Conservation (phyloP, 2,888 invertebrate genomes). For the Daptonema setosum region DNA sequence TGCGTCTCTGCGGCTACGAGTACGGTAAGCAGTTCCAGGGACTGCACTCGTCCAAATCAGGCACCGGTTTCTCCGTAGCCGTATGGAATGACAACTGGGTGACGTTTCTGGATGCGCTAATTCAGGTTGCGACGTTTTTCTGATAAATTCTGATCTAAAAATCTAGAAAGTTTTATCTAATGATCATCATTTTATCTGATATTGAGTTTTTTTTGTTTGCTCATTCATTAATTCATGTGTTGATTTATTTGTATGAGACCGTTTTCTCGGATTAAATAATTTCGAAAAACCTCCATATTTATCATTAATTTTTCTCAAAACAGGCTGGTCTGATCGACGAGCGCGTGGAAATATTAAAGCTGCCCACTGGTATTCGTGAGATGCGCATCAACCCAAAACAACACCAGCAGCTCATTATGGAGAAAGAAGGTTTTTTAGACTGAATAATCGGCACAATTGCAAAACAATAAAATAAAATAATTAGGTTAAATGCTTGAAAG, state of each 20-base stretch:
- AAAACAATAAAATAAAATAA: too few species aligned
- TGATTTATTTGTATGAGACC: too few species aligned
- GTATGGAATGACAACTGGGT: conserved; percentile 15
- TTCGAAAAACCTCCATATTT: too few species aligned
- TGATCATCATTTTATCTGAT: too few species aligned
- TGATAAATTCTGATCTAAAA: too few species aligned
- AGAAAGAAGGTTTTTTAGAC: background rate
- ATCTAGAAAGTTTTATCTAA: too few species aligned
- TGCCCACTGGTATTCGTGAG: conserved; percentile 1
- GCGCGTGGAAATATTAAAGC: conserved; percentile 1
- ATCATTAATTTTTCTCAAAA: too few species aligned
- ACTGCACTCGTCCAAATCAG: conserved; percentile 18
- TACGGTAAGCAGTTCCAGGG: conserved; percentile 21
- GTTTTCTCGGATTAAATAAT: too few species aligned
- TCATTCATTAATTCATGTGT: too few species aligned
- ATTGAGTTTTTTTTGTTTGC: too few species aligned
- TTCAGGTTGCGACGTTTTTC: background rate
- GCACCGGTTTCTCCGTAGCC: background rate
- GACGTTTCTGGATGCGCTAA: background rate
- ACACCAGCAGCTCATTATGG: background rate
- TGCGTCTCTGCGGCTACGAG: conserved; percentile 24
- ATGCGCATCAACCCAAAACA: conserved; percentile 2
- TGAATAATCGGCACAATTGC: too few species aligned
- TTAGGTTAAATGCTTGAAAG: too few species aligned
- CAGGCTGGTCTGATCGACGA: background rate